Evolutionary conservation across 2,888 invertebrate species (phyloP).

Genomic region (Sussaba pulchella): DNA sequence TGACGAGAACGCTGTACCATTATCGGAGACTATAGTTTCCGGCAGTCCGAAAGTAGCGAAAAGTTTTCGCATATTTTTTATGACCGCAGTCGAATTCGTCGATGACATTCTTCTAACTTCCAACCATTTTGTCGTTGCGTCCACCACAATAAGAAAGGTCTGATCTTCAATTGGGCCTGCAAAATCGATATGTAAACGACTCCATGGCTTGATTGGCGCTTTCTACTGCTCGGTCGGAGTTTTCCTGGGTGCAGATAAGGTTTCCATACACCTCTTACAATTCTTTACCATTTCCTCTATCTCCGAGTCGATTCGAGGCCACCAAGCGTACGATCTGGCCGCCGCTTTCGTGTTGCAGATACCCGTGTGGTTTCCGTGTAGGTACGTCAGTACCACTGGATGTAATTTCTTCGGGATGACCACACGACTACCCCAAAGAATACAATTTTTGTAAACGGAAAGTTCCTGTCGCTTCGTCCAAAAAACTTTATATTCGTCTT

Average conservation of each 20-base stretch:
- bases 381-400: constrained; percentile 1
- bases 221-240: neutral
- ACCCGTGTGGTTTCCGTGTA: constrained; percentile 22
- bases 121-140: constrained; percentile 68
- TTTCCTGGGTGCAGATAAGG: neutral
- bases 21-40: constrained; percentile 70
- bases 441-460: constrained; percentile 14
- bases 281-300: neutral
- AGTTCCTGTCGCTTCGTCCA: constrained; percentile 7
- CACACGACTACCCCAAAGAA: constrained; percentile 31
- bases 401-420: constrained; percentile 8
- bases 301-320: constrained; percentile 5
- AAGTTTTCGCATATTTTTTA: constrained; percentile 59
- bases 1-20: constrained; percentile 71
- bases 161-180: constrained; percentile 66
- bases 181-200: constrained; percentile 64
- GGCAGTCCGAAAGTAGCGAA: constrained; percentile 71
- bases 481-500: constrained; percentile 2
- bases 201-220: constrained; percentile 40
- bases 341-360: constrained; percentile 65
- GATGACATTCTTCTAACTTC: constrained; percentile 64
- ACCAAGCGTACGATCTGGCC: neutral
- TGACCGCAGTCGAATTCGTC: constrained; percentile 53
- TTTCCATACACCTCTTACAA: constrained; percentile 3
- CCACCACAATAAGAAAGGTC: constrained; percentile 68